Evolutionary conservation across 1,140 invertebrate species (phyloP).

Genomic region (Ceratina japonica): DNA sequence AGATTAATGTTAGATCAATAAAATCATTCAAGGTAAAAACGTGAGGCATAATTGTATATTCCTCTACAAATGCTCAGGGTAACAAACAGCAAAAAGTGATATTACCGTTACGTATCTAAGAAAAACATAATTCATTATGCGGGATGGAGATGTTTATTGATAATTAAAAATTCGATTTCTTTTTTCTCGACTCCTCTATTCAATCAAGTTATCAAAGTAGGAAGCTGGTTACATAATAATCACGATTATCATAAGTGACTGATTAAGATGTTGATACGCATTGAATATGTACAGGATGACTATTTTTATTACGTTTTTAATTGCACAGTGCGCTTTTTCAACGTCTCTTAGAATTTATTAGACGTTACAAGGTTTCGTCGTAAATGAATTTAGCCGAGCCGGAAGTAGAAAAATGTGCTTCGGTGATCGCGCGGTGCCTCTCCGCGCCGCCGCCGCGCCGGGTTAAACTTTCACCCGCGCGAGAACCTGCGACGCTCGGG

Average conservation of each 20-base stretch:
- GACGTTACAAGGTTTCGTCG: too few species aligned
- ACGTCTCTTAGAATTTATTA: too few species aligned
- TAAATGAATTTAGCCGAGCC: not conserved
- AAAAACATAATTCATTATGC: too few species aligned
- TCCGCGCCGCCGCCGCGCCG: too few species aligned
- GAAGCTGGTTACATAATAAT: not conserved
- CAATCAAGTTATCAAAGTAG: not conserved
- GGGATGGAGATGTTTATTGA: too few species aligned
- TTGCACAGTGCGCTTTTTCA: too few species aligned
- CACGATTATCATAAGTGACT: not conserved
- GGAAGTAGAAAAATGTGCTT: too few species aligned
- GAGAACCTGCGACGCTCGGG: too few species aligned
- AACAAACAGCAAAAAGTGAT: too few species aligned
- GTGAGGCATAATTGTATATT: not conserved
- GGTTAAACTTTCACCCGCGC: conserved; percentile 20
- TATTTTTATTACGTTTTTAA: too few species aligned
- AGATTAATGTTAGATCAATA: not conserved
- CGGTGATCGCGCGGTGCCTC: not conserved
- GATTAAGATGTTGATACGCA: not conserved
- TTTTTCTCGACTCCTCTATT: not conserved
- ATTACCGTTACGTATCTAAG: too few species aligned
- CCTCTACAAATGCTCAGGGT: not conserved
- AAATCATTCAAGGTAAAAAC: not conserved
- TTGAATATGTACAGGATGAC: not conserved
- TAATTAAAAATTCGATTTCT: too few species aligned